phyloP scores from a whole-genome alignment of 2,888 invertebrate species.

The Pimpla rufipes region DNA sequence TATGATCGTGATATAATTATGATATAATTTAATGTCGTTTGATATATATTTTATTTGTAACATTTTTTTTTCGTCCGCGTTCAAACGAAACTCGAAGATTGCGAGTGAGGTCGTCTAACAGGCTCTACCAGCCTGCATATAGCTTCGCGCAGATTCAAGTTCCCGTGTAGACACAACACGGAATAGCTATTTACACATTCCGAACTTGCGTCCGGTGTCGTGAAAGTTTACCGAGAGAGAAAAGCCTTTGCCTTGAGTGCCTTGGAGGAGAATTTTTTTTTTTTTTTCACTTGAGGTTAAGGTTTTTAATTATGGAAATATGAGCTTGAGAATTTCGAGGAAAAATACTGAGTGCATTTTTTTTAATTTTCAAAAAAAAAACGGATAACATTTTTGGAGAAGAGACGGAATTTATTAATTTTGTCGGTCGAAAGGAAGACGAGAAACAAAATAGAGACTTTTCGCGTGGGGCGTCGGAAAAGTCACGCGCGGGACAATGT shows the following conservation, averaged over 20 bases:
- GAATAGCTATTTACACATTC: slow-evolving; percentile 8
- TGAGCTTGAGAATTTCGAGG: background rate
- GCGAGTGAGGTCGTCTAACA: background rate
- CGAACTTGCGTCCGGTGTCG: slow-evolving; percentile 12
- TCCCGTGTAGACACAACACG: background rate
- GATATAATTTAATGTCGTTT: slow-evolving; percentile 3
- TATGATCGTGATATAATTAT: too few relatives aligned
- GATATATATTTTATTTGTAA: too few relatives aligned
- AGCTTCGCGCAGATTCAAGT: background rate
- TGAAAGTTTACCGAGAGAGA: background rate
- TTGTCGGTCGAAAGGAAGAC: background rate
- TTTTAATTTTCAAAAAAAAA: too few relatives aligned
- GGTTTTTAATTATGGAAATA: background rate
- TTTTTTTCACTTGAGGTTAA: background rate
- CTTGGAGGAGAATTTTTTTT: background rate
- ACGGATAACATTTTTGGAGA: too few relatives aligned
- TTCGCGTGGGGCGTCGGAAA: background rate
- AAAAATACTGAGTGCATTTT: too few relatives aligned
- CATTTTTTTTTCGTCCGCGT: background rate
- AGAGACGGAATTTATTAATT: background rate
- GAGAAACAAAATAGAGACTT: background rate
- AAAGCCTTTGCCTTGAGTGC: background rate
- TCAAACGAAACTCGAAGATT: background rate
- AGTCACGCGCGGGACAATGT: slow-evolving; percentile 36
- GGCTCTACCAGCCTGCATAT: background rate